These are phyloP conservation scores for Meloidogyne exigua DNA, from an alignment of 1,140 invertebrate species.

Conservation along the genomic window DNA sequence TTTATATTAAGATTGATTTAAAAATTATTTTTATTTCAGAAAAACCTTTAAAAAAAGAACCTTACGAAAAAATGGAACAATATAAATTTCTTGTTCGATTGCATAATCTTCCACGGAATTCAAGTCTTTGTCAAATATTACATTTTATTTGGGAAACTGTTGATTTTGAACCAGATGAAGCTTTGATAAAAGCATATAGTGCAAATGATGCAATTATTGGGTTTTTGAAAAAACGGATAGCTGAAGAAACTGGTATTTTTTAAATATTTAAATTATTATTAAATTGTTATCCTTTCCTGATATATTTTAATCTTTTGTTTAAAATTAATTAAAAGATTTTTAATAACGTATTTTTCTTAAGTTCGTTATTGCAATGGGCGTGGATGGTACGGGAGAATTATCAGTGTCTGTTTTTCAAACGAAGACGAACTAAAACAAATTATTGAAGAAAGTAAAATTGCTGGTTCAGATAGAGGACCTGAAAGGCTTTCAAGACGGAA, in stretches of 20 bases:
- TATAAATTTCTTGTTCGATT: constrained; percentile 6
- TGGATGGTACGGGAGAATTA: not conserved
- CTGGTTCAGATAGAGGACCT: not conserved
- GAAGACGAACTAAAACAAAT: constrained; percentile 2
- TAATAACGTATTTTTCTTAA: not conserved
- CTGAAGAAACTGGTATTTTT: constrained; percentile 3
- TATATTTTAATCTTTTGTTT: too few relatives aligned
- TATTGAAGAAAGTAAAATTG: not conserved
- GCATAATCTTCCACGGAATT: constrained; percentile 16
- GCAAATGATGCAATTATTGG: constrained; percentile 17
- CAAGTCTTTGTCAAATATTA: constrained; percentile 7
- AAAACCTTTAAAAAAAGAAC: not conserved
- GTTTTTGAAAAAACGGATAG: not conserved
- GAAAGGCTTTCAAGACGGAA: not conserved
- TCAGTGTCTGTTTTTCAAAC: not conserved
- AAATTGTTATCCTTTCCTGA: too few relatives aligned
- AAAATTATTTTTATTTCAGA: too few relatives aligned
- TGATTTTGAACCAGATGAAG: constrained; percentile 20
- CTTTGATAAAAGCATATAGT: constrained; percentile 14
- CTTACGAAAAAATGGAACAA: not conserved
- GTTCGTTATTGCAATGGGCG: constrained; percentile 19
- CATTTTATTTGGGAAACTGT: constrained; percentile 14
- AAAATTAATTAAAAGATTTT: too few relatives aligned
- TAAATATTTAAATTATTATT: not conserved
- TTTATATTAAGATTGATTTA: too few relatives aligned